phyloP scores from a whole-genome alignment of 2,888 invertebrate genomes.

The Amiota minor region DNA sequence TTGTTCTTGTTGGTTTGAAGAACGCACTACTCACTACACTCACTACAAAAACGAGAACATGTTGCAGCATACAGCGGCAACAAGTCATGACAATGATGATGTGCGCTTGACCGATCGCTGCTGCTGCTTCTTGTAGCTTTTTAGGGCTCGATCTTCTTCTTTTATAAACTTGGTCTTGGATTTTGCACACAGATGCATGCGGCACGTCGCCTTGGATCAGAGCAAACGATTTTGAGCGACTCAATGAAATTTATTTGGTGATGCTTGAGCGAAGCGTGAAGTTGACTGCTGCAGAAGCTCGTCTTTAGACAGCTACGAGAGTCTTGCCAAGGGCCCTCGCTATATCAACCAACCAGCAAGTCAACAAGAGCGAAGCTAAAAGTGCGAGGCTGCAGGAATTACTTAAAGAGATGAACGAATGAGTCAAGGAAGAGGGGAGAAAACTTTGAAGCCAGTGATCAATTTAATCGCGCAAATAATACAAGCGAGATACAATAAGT shows the following conservation, averaged over 20 bases:
- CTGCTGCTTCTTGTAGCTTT: constrained; percentile 8
- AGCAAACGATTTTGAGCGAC: constrained; percentile 41
- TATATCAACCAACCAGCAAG: constrained; percentile 37
- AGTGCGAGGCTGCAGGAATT: constrained; percentile 40
- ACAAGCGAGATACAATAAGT: constrained; percentile 67
- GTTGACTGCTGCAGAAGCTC: constrained; percentile 65
- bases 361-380: background rate
- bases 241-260: constrained; percentile 72
- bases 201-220: constrained; percentile 61
- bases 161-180: background rate
- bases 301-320: constrained; percentile 42
- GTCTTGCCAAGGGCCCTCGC: constrained; percentile 12
- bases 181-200: constrained; percentile 41
- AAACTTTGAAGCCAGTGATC: constrained; percentile 57
- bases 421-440: background rate
- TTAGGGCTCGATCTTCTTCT: background rate
- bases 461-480: constrained; percentile 73
- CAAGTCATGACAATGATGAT: constrained; percentile 6
- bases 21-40: too few relatives aligned
- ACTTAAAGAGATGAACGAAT: constrained; percentile 6
- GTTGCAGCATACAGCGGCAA: background rate
- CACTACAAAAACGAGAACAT: background rate
- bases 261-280: constrained; percentile 70
- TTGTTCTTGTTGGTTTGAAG: too few relatives aligned
- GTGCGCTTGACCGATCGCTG: constrained; percentile 9